Evolutionary conservation across 2,113 vertebrate genomes (phyloP).

Genomic region (Brachypodius melanocephalos): DNA sequence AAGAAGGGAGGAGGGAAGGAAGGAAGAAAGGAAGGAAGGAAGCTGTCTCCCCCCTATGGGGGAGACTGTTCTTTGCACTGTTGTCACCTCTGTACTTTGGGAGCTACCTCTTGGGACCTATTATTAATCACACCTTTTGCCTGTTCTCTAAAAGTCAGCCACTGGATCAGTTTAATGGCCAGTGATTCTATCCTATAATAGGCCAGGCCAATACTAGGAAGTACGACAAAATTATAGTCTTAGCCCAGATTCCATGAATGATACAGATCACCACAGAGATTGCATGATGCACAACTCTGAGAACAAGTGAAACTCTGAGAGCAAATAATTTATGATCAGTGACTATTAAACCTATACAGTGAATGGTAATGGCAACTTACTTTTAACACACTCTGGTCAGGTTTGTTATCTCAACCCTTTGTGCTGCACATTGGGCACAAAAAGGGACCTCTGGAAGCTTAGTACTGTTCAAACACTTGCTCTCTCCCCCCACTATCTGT

Average conservation of each 20-base stretch:
- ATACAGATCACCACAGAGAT: neutral
- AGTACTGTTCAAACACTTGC: neutral
- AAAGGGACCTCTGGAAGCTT: neutral
- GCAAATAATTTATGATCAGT: neutral
- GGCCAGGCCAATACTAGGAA: neutral
- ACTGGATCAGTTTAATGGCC: neutral
- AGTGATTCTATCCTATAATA: neutral
- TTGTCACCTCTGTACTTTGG: no score
- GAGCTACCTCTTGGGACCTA: no score
- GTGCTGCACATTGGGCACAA: neutral
- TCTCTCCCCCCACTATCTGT: neutral
- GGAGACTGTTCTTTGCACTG: no score
- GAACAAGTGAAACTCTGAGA: neutral
- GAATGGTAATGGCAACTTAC: neutral
- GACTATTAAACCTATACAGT: neutral
- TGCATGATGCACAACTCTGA: neutral
- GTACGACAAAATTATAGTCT: neutral
- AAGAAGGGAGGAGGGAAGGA: neutral
- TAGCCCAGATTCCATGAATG: neutral
- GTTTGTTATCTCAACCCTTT: neutral
- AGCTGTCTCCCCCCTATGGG: neutral
- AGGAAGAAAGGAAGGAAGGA: neutral
- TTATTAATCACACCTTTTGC: no score
- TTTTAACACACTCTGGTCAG: neutral
- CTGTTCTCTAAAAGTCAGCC: no score